Base-by-base conservation (phyloP, 2,888 invertebrate genomes). In the Volucella bombylans region DNA sequence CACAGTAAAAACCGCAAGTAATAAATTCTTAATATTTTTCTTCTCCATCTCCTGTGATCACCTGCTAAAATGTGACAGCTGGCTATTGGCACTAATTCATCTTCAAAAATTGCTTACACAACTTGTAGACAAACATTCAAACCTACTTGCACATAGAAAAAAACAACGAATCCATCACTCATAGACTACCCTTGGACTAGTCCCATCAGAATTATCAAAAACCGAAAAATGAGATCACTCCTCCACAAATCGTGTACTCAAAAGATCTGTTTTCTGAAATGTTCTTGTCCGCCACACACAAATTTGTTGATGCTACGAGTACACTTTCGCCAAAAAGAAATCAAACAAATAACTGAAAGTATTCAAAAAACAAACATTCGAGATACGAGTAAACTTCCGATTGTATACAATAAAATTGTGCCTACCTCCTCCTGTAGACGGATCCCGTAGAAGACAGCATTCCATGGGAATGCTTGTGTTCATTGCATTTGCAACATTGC, bases 391-490 rank as follows among this genome's bases (percentile, higher is more conserved):
- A 31, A 31, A 31, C 31, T 31, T 31, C 6, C 6, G 6, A 31
- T 31, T 31, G 31, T 6, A 74, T 14, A 69, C n/a, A 62, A 18
- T 52, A 52, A 18, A 47, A 52, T 54, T 11, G 12, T 12, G 61
- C 85, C 87, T 90, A 92, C 92, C 92, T 92, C 90, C 89, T 91
- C 73, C 90, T 89, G 87, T 92, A 92, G 43, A 92, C 89, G 39
- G 92, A 92, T 80, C 90, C 89, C 59, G 85, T 71, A 14, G 91
- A 90, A 69, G 92, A 92, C 72, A 92, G 89, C 73, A 90, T 89
- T 86, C 90, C 90, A 68, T 91, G 88, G 69, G 89, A 88, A 86
- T 91, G 89, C 85, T 91, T 90, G 82, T 90, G 89, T 72, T 91
- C 90, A 86, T 89, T 90, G 87, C 91, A 91, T 83, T 91, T 89